Evolutionary conservation across 2,113 vertebrate species (phyloP), one percentile per base, ranked within the genome.

Genomic region (Scytalopus superciliaris): DNA sequence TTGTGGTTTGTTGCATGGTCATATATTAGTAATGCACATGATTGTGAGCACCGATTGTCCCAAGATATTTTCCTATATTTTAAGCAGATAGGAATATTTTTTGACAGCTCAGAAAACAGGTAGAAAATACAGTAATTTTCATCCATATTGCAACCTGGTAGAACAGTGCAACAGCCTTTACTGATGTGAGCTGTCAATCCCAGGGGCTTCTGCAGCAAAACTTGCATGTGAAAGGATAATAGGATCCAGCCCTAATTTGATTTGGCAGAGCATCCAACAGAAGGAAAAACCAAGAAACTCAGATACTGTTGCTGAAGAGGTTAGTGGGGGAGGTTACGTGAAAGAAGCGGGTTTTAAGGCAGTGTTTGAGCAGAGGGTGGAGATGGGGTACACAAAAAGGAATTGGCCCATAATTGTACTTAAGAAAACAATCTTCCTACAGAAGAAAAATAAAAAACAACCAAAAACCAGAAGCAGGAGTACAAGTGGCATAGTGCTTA

Each of bases 321-420:
- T 94, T 90, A 96, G 73, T 4, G 25, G 44, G 49, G 64, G 64
- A 96, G 64, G 85, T 83, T 92, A 93, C 0, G 0, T 88, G 90
- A 84, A 93, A 93, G 82, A 92, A 90, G 79, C 78, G 60, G 88
- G 68, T 95, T 96, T 95, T 86, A 64, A 89, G 83, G 73, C 85
- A 14, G 12, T 96, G 56, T 93, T 97, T 97, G 79, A 93, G 83
- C 76, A 90, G 93, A 92, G 94, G 95, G 93, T 97, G 95, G 90
- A 83, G 93, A 84, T 80, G 40, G 83, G 79, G 50, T 94, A 52
- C 76, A 60, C 83, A 80, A 67, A 95, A 96, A 91, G 90, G 93
- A 93, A 96, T 90, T 72, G 67, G 56, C 52, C 93, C 79, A 5
- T 95, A 92, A 85, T 93, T 95, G 92, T 53, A 44, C 81, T 76